These are phyloP conservation scores for Anguilla rostrata DNA, from an alignment of 2,113 vertebrate species.

Conservation along the genomic window DNA sequence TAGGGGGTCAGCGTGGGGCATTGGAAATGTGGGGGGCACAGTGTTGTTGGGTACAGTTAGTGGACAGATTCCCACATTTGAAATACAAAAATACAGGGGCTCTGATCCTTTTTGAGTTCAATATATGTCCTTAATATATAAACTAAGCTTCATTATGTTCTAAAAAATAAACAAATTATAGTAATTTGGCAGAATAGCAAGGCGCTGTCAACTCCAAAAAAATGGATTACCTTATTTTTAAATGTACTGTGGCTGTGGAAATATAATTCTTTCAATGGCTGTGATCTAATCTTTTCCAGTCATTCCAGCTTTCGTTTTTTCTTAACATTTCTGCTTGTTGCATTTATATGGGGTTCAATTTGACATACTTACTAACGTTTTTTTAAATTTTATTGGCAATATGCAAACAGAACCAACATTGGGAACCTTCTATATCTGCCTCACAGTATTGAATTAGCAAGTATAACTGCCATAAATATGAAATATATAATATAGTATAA, in stretches of 20 bases:
- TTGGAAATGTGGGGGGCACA: neutral
- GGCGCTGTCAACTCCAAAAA: too few relatives aligned
- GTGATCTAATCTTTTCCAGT: too few relatives aligned
- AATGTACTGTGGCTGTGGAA: too few relatives aligned
- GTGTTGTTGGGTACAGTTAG: neutral
- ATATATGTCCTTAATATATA: neutral
- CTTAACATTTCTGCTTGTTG: too few relatives aligned
- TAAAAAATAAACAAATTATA: neutral
- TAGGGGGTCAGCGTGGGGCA: neutral
- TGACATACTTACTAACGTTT: neutral
- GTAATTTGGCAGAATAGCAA: too few relatives aligned
- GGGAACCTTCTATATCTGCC: neutral
- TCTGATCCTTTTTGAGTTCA: neutral
- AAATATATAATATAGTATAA: neutral
- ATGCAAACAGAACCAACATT: neutral
- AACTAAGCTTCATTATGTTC: neutral
- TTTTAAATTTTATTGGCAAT: neutral
- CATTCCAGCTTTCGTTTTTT: too few relatives aligned
- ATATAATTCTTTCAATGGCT: too few relatives aligned
- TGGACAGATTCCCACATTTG: neutral
- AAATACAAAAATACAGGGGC: neutral
- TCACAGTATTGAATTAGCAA: neutral
- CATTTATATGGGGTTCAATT: neutral
- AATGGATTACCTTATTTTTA: too few relatives aligned
- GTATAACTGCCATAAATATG: neutral